Evolutionary conservation across 1,140 invertebrate genomes (phyloP).

Genomic region (Drosophila bocqueti): DNA sequence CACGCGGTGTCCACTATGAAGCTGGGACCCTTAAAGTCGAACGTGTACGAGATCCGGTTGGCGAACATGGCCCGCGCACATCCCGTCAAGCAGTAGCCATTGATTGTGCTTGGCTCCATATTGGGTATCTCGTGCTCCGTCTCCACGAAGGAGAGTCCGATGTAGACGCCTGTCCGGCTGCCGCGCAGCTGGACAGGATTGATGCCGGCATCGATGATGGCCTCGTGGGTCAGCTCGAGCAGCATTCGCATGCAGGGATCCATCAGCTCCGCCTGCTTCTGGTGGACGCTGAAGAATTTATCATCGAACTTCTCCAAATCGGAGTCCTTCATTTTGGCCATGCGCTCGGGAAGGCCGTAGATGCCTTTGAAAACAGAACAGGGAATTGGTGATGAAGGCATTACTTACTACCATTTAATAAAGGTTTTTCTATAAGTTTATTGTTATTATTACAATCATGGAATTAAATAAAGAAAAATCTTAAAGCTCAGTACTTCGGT

Average conservation of each 20-base stretch:
- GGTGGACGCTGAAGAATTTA: constrained; percentile 96
- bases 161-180: constrained; percentile 95
- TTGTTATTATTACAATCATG: background rate
- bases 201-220: constrained; percentile 96
- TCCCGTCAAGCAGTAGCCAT: constrained; percentile 97
- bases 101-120: constrained; percentile 90
- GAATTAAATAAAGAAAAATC: background rate
- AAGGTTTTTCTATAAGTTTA: too few relatives aligned
- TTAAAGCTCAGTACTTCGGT: background rate
- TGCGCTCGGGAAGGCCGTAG: constrained; percentile 93
- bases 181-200: constrained; percentile 92
- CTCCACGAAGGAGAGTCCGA: constrained; percentile 95
- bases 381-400: background rate
- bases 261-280: constrained; percentile 97
- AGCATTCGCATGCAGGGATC: constrained; percentile 97
- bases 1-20: constrained; percentile 98
- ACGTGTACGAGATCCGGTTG: constrained; percentile 97
- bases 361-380: constrained; percentile 85
- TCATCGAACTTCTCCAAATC: constrained; percentile 95
- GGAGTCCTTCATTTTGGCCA: constrained; percentile 96
- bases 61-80: constrained; percentile 98
- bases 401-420: background rate
- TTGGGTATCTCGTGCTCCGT: constrained; percentile 92
- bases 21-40: constrained; percentile 96
- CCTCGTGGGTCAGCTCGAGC: constrained; percentile 97